Base-by-base conservation (phyloP, 2,113 vertebrate species). In the Anthoscopus minutus region DNA sequence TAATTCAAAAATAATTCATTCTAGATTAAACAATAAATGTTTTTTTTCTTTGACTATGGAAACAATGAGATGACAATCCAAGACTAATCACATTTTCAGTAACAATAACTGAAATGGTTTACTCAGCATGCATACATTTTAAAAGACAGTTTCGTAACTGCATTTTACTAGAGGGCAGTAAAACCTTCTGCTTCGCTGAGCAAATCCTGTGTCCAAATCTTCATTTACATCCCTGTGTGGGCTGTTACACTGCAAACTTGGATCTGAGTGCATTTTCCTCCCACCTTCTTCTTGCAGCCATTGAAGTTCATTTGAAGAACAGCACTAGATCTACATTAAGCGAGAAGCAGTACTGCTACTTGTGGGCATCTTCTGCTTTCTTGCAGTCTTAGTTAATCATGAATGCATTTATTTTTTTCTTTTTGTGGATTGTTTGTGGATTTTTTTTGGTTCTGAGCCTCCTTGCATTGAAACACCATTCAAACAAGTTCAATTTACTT, bases 131-230 rank as follows among this genome's bases (percentile, higher is more conserved):
- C 64, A 89, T 54, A 70, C 70, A 86, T 92, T 96, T 89, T 88
- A 85, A 88, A 74, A 94, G 93, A 88, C 45, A 77, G 78, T 86
- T 91, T 96, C 1, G 45, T 95, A 92, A 94, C 84, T 57, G n/a
- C 60, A 62, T 81, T 95, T 96, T 98, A 96, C 97, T 97, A 97
- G 95, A 97, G 96, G 97, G 96, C 97, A 96, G 94, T 94, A 97
- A 97, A 97, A 93, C 79, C 94, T 95, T 96, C 71, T 86, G 86
- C 69, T 88, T 89, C 50, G 56, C 69, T 79, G 92, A 89, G 69
- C 56, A 89, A 79, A 92, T 95, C 21, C 45, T 86, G 61, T 92
- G 94, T 48, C 93, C 88, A 96, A 96, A 96, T 83, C 94, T 81
- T 91, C 92, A 81, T 94, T 96, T 96, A 89, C 92, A 89, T 92